Evolutionary conservation across 2,113 vertebrate genomes (phyloP).

Genomic region (Phodopus roborovskii): DNA sequence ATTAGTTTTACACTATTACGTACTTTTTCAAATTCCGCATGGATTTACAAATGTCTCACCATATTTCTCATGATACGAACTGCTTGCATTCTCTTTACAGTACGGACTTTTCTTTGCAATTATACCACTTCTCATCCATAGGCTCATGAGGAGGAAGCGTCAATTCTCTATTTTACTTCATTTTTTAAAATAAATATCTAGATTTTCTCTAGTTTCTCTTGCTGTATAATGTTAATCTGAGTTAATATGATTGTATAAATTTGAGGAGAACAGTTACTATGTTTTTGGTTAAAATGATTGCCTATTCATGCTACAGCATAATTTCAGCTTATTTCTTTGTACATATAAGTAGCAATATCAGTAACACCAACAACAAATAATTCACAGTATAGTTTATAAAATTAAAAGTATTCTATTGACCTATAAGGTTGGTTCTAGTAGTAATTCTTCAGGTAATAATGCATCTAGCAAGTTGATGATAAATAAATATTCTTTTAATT

Average conservation of each 20-base stretch:
- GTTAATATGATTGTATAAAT: not conserved
- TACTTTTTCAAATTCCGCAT: not conserved
- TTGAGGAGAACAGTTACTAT: not conserved
- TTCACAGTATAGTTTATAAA: not conserved
- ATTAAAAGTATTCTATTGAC: not conserved
- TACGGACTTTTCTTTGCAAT: not conserved
- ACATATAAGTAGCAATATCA: not conserved
- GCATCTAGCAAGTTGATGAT: not conserved
- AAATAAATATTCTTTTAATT: not conserved
- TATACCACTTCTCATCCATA: not conserved
- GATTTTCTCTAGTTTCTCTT: not conserved
- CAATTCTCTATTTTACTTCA: not conserved
- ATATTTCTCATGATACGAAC: not conserved
- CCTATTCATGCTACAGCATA: not conserved
- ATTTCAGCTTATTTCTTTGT: not conserved
- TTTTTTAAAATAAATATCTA: not conserved
- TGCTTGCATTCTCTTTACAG: not conserved
- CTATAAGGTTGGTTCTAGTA: constrained; percentile 31
- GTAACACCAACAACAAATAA: not conserved
- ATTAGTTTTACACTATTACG: not conserved
- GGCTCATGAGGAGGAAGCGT: not conserved
- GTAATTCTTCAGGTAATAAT: not conserved
- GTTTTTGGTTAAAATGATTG: not conserved
- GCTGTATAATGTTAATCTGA: constrained; percentile 8
- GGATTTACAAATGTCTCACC: not conserved